A percentile compares a stretch with the other conserved stretches of the same genome.
phyloP scores from a whole-genome alignment of 2,113 vertebrate genomes.

The Cettia cetti region DNA sequence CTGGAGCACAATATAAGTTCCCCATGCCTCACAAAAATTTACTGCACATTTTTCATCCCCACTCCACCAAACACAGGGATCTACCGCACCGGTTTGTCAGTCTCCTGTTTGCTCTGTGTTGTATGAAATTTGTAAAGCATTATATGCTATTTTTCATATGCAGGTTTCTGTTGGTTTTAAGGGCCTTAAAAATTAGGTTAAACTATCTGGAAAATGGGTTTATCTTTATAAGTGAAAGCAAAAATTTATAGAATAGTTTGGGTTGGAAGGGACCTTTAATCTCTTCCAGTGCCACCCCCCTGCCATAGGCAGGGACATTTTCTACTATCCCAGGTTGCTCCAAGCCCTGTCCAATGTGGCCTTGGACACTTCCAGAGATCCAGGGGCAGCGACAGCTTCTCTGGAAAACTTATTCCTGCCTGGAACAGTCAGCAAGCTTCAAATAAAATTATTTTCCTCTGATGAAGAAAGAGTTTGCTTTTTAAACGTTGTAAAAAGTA shows the following conservation, averaged over 20 bases:
- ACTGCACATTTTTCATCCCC: background rate
- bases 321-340: fast-evolving
- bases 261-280: background rate
- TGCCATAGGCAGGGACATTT: background rate
- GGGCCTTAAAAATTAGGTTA: background rate
- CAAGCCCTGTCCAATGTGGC: fast-evolving
- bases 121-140: background rate
- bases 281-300: too few species aligned
- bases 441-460: background rate
- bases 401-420: background rate
- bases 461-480: background rate
- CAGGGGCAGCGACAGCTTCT: background rate
- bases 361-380: background rate
- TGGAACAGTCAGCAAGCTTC: background rate
- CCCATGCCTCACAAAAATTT: background rate
- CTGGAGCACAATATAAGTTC: background rate
- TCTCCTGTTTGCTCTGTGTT: background rate
- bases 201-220: background rate
- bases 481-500: background rate
- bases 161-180: background rate
- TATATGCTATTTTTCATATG: background rate
- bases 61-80: background rate
- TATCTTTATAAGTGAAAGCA: background rate
- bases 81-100: background rate
- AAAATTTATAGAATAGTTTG: background rate